phyloP scores from a whole-genome alignment of 2,888 invertebrate genomes.

The Plebejus anna region DNA sequence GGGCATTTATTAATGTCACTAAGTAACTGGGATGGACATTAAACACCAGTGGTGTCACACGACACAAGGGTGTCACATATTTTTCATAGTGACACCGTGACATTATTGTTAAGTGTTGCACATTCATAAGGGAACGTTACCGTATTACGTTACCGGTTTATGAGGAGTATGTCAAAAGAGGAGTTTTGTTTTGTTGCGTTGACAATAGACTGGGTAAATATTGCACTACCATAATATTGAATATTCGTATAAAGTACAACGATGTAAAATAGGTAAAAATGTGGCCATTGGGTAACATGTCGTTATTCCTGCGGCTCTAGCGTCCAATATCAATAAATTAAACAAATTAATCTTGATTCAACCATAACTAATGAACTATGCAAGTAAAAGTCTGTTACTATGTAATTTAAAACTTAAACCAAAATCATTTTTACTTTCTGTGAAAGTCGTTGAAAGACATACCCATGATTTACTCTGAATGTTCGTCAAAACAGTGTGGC shows the following conservation, averaged over 20 bases:
- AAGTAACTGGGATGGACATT: conserved; percentile 11
- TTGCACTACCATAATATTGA: not conserved
- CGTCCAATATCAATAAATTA: too few species aligned
- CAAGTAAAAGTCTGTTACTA: too few species aligned
- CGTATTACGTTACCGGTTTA: not conserved
- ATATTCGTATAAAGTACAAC: too few species aligned
- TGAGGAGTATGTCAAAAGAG: not conserved
- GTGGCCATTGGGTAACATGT: too few species aligned
- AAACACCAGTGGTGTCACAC: not conserved
- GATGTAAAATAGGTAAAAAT: too few species aligned
- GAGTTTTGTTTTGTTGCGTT: not conserved
- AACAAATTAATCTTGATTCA: too few species aligned
- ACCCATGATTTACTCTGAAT: not conserved
- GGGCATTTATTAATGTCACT: not conserved
- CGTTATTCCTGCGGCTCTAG: too few species aligned
- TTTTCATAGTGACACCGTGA: not conserved
- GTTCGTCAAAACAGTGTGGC: not conserved
- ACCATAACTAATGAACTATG: too few species aligned
- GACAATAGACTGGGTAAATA: not conserved
- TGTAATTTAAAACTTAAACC: too few species aligned
- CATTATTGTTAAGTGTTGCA: not conserved
- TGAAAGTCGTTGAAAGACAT: not conserved
- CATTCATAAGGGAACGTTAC: not conserved
- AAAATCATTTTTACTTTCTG: not conserved
- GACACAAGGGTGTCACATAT: not conserved